Evolutionary conservation across 2,888 invertebrate genomes (phyloP), one percentile per base, ranked within the genome.

Genomic region (Luffia ferchaultella): DNA sequence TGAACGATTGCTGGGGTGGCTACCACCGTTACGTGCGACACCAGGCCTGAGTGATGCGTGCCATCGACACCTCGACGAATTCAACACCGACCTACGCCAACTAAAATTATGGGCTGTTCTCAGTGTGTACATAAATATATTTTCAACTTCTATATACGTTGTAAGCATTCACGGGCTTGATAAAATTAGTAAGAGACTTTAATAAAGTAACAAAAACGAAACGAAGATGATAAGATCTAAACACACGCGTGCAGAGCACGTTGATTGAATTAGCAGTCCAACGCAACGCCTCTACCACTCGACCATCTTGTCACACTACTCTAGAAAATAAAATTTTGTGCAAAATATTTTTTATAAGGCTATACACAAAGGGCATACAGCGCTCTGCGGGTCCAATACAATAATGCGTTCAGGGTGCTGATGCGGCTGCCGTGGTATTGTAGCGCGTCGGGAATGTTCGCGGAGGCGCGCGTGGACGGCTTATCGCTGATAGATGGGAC

Each of bases 251-350:
- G 57, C 58, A 59, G 59, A 62, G 61, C 72, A 69, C 73, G 72
- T 30, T 30, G n/a, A n/a, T 30, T 30, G n/a, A n/a, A 16, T 42
- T 42, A 15, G 43, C 16, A 16, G 43, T 42, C 43, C 16, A 75
- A 84, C 59, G 87, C 16, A 75, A 84, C 59, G 87, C 84, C 84
- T 84, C 84, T 83, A 84, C 83, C 84, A 67, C 85, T 85, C 85
- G 84, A 83, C 84, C 85, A 85, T 83, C 83, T 83, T 82, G 82
- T 83, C 82, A 87, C 62, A 78, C 87, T 2, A 76, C 84, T 1
- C 86, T 85, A 3, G 87, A 87, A 64, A 60, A n/a, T n/a, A n/a
- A n/a, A n/a, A n/a, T n/a, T n/a, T n/a, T n/a, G n/a, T n/a, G n/a
- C n/a, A n/a, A n/a, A n/a, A n/a, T n/a, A n/a, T n/a, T n/a, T n/a